Evolutionary conservation across 1,140 invertebrate species (phyloP), one percentile per base, ranked within the genome.

Genomic region (Helicoverpa armigera): DNA sequence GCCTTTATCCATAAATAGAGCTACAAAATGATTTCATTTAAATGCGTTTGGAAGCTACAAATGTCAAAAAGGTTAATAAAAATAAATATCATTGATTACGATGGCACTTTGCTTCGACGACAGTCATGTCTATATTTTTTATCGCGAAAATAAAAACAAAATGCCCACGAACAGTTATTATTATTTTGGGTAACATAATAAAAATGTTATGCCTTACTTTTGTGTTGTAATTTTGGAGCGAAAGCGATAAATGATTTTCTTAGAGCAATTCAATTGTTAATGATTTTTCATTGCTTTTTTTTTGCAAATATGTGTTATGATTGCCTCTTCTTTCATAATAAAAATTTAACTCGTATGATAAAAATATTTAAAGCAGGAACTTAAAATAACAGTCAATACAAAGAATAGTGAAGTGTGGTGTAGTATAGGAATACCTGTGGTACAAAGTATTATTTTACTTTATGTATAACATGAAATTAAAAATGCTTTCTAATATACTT

Each of bases 41-140:
- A 78, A 69, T 12, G 50, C 50, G 2, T 35, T 53, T 67, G 18
- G 54, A 69, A 79, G 65, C 63, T 53, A 72, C 77, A 58, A 70
- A 72, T 79, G 63, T 70, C 61, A 54, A 58, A 70, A 77, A 67
- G 11, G 16, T 50, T n/a, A 70, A 70, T 79, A 79, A 54, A 61
- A 76, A 79, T 84, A 79, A 75, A 81, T 56, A 18, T 50, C 16
- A 7, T 70, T 79, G 23, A 51, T 84, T 79, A 84, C 60, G 60
- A 65, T 78, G 48, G 50, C 82, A 83, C 80, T 75, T 85, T 60
- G 23, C 29, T 5, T 29, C 53, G 50, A 14, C 23, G 82, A 83
- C 82, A 83, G 56, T 82, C 77, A 85, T 82, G 84, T 79, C 79
- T 84, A 80, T 86, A 84, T 87, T 77, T 87, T 84, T 87, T 83